phyloP scores from a whole-genome alignment of 2,797 vertebrate genomes.

The Dicrostonyx torquatus region DNA sequence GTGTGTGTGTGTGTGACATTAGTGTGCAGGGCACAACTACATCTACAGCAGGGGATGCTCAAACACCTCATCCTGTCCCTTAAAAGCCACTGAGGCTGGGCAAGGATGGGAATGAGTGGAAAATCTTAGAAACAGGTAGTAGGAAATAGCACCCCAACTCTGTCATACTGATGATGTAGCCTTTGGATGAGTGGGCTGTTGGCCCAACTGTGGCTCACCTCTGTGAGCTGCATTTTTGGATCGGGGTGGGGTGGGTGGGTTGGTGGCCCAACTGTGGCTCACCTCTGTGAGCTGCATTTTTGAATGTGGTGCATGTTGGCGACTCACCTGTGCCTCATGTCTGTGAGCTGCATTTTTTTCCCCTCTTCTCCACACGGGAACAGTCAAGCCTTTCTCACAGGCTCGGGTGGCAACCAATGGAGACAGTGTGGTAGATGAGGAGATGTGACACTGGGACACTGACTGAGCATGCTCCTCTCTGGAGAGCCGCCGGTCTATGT shows the following conservation, averaged over 20 bases:
- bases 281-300: too few relatives aligned
- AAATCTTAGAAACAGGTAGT: neutral
- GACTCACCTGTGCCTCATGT: too few relatives aligned
- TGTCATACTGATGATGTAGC: neutral
- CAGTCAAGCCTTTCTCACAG: neutral
- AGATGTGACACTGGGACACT: accelerated
- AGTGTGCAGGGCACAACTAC: neutral
- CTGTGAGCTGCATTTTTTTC: neutral
- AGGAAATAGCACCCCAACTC: neutral
- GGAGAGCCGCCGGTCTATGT: neutral
- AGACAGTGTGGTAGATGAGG: neutral
- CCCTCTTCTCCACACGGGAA: neutral
- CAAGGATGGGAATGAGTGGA: neutral
- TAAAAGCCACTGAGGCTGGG: neutral
- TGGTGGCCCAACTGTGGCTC: too few relatives aligned
- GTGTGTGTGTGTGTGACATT: neutral
- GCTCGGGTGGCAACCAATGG: neutral
- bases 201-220: neutral
- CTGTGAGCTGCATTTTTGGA: neutral
- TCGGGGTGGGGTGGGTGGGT: too few relatives aligned
- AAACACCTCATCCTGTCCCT: neutral
- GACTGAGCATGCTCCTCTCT: neutral
- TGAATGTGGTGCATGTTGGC: too few relatives aligned
- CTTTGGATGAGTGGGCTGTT: neutral
- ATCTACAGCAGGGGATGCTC: neutral